Percentiles rank a stretch among this genome's conserved stretches.
Evolutionary conservation across 2,797 vertebrate species (phyloP).

Genomic region (Chloroceryle inda): DNA sequence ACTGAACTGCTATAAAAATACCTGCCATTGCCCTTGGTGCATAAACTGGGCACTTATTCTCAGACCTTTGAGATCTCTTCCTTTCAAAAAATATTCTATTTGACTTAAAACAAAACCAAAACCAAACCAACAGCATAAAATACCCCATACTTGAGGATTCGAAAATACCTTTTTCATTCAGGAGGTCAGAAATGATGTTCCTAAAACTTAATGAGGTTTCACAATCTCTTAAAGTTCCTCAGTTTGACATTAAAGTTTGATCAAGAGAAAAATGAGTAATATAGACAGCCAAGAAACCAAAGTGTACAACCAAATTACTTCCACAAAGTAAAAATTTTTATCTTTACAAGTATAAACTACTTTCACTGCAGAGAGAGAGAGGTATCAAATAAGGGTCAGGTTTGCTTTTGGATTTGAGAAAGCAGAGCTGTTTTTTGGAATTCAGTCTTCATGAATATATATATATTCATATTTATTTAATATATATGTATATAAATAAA

Average conservation of each 20-base stretch:
- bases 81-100: not conserved
- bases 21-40: not conserved
- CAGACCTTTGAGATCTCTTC: not conserved
- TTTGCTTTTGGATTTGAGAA: not conserved
- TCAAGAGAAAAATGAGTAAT: not conserved
- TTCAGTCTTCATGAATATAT: not conserved
- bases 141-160: not conserved
- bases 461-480: conserved; percentile 30
- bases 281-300: not conserved
- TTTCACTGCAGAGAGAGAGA: not conserved
- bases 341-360: not conserved
- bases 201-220: not conserved
- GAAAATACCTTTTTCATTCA: not conserved
- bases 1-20: not conserved
- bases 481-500: conserved; percentile 24
- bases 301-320: not conserved
- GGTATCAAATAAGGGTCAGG: not conserved
- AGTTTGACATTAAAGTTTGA: not conserved
- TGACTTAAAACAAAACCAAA: not conserved
- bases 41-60: not conserved
- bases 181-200: not conserved
- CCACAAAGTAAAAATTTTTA: not conserved
- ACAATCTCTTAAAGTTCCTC: not conserved
- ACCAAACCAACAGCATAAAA: not conserved
- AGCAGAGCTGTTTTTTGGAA: not conserved